Evolutionary conservation across 2,888 invertebrate species (phyloP).

Genomic region (Hofmannophila pseudospretella): DNA sequence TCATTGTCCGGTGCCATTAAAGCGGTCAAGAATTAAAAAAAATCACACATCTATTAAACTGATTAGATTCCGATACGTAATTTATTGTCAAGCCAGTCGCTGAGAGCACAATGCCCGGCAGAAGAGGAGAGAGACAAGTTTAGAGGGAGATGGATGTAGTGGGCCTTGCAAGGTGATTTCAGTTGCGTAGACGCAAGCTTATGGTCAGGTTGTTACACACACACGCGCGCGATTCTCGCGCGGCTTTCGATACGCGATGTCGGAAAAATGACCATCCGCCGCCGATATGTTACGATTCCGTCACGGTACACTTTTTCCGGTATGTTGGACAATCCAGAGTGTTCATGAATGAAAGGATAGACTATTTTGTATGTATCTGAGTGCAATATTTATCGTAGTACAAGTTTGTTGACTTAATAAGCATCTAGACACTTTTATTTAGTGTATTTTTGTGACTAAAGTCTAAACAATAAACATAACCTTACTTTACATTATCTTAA

Average conservation of each 20-base stretch:
- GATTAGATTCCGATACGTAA: conserved; percentile 76
- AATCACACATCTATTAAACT: conserved; percentile 73
- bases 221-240: conserved; percentile 39
- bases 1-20: conserved; percentile 34
- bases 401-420: not conserved
- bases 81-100: conserved; percentile 67
- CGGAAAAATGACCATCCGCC: conserved; percentile 34
- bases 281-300: conserved; percentile 22
- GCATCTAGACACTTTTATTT: not conserved
- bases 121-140: conserved; percentile 47
- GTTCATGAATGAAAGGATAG: conserved; percentile 20
- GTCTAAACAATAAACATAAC: not conserved
- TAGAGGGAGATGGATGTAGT: conserved; percentile 59
- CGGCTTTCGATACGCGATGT: conserved; percentile 42
- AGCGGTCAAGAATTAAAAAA: conserved; percentile 47
- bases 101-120: conserved; percentile 76
- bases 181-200: conserved; percentile 74
- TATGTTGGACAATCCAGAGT: conserved; percentile 13
- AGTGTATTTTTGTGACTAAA: not conserved
- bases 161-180: conserved; percentile 78
- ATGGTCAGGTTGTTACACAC: conserved; percentile 68
- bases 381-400: conserved; percentile 5
- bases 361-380: conserved; percentile 5
- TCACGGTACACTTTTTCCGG: conserved; percentile 13
- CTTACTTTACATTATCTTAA: no score